Evolutionary conservation across 2,797 vertebrate species (phyloP), one percentile per base, ranked within the genome.

Genomic region (Poeciliopsis turneri): DNA sequence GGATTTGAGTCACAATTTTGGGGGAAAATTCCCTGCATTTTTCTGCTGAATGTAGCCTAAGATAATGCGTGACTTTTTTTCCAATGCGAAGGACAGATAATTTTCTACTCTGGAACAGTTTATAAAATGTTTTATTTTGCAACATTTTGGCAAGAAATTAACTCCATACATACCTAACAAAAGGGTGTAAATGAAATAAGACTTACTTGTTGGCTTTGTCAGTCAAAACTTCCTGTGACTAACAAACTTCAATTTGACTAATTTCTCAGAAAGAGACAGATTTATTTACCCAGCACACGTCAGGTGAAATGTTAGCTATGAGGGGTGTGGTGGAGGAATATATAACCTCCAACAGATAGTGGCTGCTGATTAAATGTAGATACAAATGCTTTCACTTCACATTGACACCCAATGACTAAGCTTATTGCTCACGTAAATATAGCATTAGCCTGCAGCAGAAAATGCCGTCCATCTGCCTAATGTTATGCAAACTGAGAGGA

Each of bases 401-500:
- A 43, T 33, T 4, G 66, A 5, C 51, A 49, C 25, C 45, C 45
- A 64, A 30, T n/a, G 46, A 80, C 41, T n/a, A 64, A 68, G 33
- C 77, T 75, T 5, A n/a, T 9, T 23, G 39, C 36, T 77, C 15
- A 28, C 45, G 43, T 85, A 71, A 55, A 81, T 43, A 64, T 30
- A 78, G 78, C 53, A 78, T 74, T 68, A 83, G 73, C 79, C 76
- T 78, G 74, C 71, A 83, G 81, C 49, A 41, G 23, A 78, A 72
- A 28, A 49, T 28, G 77, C 59, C 77, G 78, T 5, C 86, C 68
- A 57, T 79, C 81, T 76, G 68, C 16, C 79, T 80, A 83, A 77
- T 79, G 88, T 92, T 91, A 92, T 77, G 83, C 88, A 93, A 91
- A 79, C 46, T 18, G 1, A 30, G 41, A 79, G 30, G 39, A 46